Percentiles rank a stretch among this genome's conserved stretches.
These are phyloP conservation scores for Trypoxylon attenuatum DNA, from an alignment of 2,888 invertebrate genomes.

Conservation along the genomic window DNA sequence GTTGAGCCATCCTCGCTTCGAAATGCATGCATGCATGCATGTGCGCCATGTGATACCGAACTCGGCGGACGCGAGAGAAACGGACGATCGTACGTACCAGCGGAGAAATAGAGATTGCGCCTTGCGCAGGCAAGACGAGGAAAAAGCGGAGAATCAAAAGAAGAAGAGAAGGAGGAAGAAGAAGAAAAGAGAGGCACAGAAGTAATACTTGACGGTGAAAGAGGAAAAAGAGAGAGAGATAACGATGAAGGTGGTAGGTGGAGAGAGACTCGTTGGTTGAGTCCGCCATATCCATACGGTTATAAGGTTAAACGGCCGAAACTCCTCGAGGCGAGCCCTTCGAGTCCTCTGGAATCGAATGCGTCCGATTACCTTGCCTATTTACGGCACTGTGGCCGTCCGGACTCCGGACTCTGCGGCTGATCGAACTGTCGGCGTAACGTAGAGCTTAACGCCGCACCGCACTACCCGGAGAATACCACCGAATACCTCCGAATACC, in stretches of 20 bases:
- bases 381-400: constrained; percentile 38
- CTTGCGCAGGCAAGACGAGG: constrained; percentile 10
- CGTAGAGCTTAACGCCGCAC: constrained; percentile 42
- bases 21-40: constrained; percentile 65
- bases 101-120: constrained; percentile 7
- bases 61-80: constrained; percentile 31
- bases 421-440: constrained; percentile 44
- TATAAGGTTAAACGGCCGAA: constrained; percentile 52
- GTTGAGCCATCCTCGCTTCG: constrained; percentile 71
- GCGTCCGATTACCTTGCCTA: constrained; percentile 52
- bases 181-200: constrained; percentile 33
- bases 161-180: constrained; percentile 36
- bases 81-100: not conserved
- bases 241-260: constrained; percentile 29
- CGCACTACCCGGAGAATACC: constrained; percentile 29
- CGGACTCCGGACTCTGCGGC: too few species aligned
- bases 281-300: constrained; percentile 44
- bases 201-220: not conserved
- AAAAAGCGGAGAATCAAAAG: constrained; percentile 11
- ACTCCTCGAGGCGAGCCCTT: constrained; percentile 28
- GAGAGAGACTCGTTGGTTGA: constrained; percentile 42
- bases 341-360: constrained; percentile 42
- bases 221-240: constrained; percentile 21
- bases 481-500: too few species aligned
- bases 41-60: constrained; percentile 66